These are phyloP conservation scores for Baccha elongata DNA, from an alignment of 2,888 invertebrate species.

Conservation along the genomic window DNA sequence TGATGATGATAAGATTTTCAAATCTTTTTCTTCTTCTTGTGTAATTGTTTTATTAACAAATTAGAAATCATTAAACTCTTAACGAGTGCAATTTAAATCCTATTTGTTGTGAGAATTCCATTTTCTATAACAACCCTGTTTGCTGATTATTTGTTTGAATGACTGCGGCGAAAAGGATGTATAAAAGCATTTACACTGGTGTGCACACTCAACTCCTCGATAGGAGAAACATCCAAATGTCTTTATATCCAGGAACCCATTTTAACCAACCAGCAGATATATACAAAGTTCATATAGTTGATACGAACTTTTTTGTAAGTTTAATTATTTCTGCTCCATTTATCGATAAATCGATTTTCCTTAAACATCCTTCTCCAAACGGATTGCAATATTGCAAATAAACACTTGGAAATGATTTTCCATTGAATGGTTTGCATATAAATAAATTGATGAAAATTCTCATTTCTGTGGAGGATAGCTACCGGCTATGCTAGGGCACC, in stretches of 20 bases:
- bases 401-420: constrained; percentile 55
- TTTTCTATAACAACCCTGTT: constrained; percentile 4
- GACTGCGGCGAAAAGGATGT: not conserved
- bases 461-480: not conserved
- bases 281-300: too few relatives aligned
- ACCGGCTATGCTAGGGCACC: not conserved
- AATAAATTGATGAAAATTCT: constrained; percentile 43
- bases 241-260: constrained; percentile 6
- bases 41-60: too few relatives aligned
- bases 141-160: not conserved
- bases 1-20: too few relatives aligned
- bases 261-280: not conserved
- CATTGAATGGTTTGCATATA: constrained; percentile 49
- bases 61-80: too few relatives aligned
- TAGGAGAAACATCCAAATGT: constrained; percentile 23
- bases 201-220: constrained; percentile 14
- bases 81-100: too few relatives aligned
- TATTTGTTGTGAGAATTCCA: not conserved
- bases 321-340: constrained; percentile 71
- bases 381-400: constrained; percentile 33
- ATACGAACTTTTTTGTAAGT: constrained; percentile 38
- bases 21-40: too few relatives aligned
- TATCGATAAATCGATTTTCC: constrained; percentile 67
- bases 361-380: constrained; percentile 44
- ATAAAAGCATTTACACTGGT: constrained; percentile 24